A percentile compares a stretch with the other conserved stretches of the same genome.
Conservation (phyloP, 2,797 vertebrate species). For the Vireo griseus region DNA sequence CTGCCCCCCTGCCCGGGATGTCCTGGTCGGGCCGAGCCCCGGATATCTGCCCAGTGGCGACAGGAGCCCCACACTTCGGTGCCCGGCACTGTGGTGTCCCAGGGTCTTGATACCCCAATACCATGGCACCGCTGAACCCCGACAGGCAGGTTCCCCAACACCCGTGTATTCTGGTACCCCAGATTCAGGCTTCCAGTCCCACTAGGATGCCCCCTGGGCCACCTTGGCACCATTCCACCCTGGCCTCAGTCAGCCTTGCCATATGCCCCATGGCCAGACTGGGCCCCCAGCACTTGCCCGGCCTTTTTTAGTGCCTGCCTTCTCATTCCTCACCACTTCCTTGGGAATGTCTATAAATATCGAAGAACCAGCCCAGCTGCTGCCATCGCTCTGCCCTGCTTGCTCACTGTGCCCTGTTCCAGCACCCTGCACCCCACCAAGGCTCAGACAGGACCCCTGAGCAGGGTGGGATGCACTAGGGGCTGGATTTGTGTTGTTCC, state of each 20-base stretch:
- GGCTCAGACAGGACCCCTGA: fast-evolving
- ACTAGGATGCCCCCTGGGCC: no score
- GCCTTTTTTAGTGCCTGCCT: neutral
- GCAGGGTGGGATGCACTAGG: fast-evolving
- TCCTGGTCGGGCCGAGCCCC: neutral
- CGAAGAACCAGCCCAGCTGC: slow-evolving; percentile 23
- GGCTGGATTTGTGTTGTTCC: neutral
- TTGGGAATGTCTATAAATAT: slow-evolving; percentile 60
- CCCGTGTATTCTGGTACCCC: neutral
- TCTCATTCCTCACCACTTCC: neutral
- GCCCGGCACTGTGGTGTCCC: neutral
- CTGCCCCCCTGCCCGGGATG: neutral
- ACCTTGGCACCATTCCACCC: neutral
- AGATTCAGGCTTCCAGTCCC: fast-evolving
- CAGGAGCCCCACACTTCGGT: neutral
- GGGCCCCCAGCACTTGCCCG: fast-evolving
- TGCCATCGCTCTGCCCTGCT: neutral
- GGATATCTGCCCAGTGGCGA: neutral
- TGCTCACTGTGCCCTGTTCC: fast-evolving
- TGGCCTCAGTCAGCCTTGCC: neutral
- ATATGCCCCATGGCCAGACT: neutral
- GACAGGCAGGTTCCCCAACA: neutral
- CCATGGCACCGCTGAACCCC: neutral
- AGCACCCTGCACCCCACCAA: fast-evolving
- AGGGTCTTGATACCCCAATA: neutral